These are phyloP conservation scores for Phallusia fumigata DNA, from an alignment of 23 tunicate genomes.

Conservation along the genomic window DNA sequence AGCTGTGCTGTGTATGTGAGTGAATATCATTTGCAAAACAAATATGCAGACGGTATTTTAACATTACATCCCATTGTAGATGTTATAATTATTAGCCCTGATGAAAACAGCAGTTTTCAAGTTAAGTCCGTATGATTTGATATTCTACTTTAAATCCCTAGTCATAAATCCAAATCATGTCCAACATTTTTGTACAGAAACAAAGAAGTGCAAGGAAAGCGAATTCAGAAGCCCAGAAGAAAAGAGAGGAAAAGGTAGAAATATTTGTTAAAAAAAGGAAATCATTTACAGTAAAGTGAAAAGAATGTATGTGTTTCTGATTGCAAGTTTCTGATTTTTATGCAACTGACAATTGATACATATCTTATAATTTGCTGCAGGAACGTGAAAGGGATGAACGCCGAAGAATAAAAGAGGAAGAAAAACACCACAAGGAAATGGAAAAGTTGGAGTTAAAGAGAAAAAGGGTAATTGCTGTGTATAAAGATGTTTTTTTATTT, in stretches of 20 bases:
- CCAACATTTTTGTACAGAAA: slow-evolving; percentile 23
- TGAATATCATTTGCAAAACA: too few relatives aligned
- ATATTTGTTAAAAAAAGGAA: too few relatives aligned
- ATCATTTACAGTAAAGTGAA: neutral
- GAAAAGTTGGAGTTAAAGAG: slow-evolving; percentile 63
- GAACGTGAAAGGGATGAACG: slow-evolving; percentile 73
- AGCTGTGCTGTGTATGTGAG: too few relatives aligned
- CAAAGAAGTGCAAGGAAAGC: slow-evolving; percentile 35
- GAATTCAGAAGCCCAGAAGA: slow-evolving; percentile 35
- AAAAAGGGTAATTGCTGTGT: slow-evolving; percentile 36
- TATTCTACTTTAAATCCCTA: too few relatives aligned
- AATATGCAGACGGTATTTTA: too few relatives aligned
- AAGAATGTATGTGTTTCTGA: neutral
- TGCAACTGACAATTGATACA: neutral
- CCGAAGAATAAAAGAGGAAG: slow-evolving; percentile 61
- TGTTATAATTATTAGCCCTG: too few relatives aligned
- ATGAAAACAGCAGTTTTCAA: too few relatives aligned
- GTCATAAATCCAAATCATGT: neutral
- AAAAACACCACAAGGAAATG: slow-evolving; percentile 38
- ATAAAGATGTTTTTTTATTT: too few relatives aligned
- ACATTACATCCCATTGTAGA: too few relatives aligned
- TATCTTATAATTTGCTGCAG: slow-evolving; percentile 10
- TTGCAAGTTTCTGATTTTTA: neutral
- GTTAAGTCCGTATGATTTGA: too few relatives aligned
- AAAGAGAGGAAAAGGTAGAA: slow-evolving; percentile 54